Evolutionary conservation across 2,797 vertebrate species (phyloP).

Genomic region (Tarsius wallacei): DNA sequence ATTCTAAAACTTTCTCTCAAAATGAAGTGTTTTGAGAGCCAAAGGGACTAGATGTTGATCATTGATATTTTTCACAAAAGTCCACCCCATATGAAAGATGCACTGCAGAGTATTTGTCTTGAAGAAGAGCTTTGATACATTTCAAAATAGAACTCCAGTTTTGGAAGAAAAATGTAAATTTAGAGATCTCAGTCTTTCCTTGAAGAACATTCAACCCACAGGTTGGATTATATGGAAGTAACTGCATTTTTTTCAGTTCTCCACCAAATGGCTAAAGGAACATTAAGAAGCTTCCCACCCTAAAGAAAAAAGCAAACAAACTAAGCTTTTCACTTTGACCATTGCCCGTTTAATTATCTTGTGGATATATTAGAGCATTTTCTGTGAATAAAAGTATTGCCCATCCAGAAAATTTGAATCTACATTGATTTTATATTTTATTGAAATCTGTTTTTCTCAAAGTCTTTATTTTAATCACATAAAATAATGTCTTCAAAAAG

Average conservation of each 20-base stretch:
- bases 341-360: constrained; percentile 3
- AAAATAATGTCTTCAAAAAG: constrained; percentile 9
- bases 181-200: background rate
- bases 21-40: constrained; percentile 28
- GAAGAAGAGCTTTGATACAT: constrained; percentile 18
- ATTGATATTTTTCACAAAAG: constrained; percentile 25
- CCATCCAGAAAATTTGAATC: background rate
- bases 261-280: background rate
- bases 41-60: constrained; percentile 34
- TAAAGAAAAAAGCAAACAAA: background rate
- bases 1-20: constrained; percentile 66
- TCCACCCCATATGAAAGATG: background rate
- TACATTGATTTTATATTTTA: constrained; percentile 37
- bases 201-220: background rate
- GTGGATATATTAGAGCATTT: constrained; percentile 34
- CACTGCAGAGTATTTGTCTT: background rate
- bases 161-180: constrained; percentile 8
- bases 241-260: background rate
- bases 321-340: background rate
- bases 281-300: background rate
- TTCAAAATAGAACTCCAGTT: constrained; percentile 17
- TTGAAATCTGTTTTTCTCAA: background rate
- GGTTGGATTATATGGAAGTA: constrained; percentile 19
- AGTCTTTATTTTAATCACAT: background rate
- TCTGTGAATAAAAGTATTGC: background rate